Conservation (phyloP, 1,140 invertebrate genomes). For the Drosophila paulistorum region DNA sequence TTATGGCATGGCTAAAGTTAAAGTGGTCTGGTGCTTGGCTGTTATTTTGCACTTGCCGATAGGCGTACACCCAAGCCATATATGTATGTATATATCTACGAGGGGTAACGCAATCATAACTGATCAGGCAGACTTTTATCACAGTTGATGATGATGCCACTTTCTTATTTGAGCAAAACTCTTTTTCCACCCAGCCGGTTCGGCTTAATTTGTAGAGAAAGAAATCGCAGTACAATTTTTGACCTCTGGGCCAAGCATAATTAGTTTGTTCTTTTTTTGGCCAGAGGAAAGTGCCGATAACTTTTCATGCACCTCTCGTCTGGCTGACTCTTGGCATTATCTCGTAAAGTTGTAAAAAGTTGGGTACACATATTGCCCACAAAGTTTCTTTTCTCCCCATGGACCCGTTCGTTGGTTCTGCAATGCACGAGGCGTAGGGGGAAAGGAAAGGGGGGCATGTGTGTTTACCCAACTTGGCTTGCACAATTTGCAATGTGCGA, state of each 20-base stretch:
- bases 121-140: not conserved
- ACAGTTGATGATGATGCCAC: too few species aligned
- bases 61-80: not conserved
- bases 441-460: not conserved
- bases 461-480: conserved; percentile 50
- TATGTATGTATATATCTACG: not conserved
- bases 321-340: conserved; percentile 24
- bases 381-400: not conserved
- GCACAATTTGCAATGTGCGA: conserved; percentile 46
- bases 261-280: not conserved
- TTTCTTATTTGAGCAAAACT: not conserved
- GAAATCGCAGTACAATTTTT: too few species aligned
- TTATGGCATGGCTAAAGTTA: conserved; percentile 45
- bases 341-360: conserved; percentile 49
- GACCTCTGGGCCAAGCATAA: too few species aligned
- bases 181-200: not conserved
- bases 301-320: not conserved
- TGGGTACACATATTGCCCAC: conserved; percentile 25
- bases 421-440: too few species aligned
- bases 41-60: conserved; percentile 12
- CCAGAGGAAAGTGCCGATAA: not conserved
- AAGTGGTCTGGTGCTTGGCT: conserved; percentile 36
- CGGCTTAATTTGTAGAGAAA: too few species aligned
- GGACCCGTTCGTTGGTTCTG: not conserved
- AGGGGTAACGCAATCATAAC: not conserved